Evolutionary conservation across 1,140 invertebrate species (phyloP).

Genomic region (Vollenhovia emeryi): DNA sequence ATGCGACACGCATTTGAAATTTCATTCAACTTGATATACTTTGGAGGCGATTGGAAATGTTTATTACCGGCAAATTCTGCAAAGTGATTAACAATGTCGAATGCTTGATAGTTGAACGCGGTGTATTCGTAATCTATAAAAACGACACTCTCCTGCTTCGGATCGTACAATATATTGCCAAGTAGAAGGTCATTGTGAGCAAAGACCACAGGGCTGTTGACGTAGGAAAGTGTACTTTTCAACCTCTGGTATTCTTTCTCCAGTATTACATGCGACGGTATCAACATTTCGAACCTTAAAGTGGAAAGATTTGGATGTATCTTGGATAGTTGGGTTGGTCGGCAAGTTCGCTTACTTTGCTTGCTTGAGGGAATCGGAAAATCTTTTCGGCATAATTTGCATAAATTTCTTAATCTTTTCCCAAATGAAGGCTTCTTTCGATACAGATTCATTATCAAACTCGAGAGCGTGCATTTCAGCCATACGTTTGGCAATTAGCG

Average conservation of each 20-base stretch:
- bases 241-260: slow-evolving; percentile 90
- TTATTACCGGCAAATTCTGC: slow-evolving; percentile 96
- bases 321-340: too few species aligned
- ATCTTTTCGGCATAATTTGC: slow-evolving; percentile 89
- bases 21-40: neutral
- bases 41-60: neutral
- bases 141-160: slow-evolving; percentile 89
- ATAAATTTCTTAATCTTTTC: slow-evolving; percentile 91
- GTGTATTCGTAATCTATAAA: slow-evolving; percentile 99
- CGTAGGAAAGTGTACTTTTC: slow-evolving; percentile 88
- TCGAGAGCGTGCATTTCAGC: slow-evolving; percentile 92
- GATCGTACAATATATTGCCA: slow-evolving; percentile 96
- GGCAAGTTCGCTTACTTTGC: slow-evolving; percentile 87
- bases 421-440: slow-evolving; percentile 89
- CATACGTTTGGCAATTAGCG: slow-evolving; percentile 91
- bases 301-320: slow-evolving; percentile 43
- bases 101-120: slow-evolving; percentile 97
- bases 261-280: slow-evolving; percentile 89
- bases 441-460: slow-evolving; percentile 75
- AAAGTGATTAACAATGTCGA: slow-evolving; percentile 99
- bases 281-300: slow-evolving; percentile 89
- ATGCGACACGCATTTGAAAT: slow-evolving; percentile 37
- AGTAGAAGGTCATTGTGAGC: slow-evolving; percentile 99
- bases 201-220: slow-evolving; percentile 95
- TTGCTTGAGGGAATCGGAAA: slow-evolving; percentile 88